Conservation (phyloP, 2,113 vertebrate genomes). For the Sciurus niger region DNA sequence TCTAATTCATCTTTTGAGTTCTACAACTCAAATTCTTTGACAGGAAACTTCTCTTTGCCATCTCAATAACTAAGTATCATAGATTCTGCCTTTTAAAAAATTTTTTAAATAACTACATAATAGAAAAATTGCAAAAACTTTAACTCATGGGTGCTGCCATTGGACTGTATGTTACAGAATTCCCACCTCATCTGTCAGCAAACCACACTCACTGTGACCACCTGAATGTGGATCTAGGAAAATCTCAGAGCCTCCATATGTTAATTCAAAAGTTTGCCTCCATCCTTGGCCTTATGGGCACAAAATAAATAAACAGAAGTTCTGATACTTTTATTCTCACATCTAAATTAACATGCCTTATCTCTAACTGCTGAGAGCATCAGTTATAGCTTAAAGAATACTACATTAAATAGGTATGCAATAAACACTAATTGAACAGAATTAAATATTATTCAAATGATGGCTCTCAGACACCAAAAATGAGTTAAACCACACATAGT, state of each 20-base stretch:
- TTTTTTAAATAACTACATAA: background rate
- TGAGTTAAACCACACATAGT: background rate
- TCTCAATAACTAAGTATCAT: constrained; percentile 21
- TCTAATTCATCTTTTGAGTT: constrained; percentile 30
- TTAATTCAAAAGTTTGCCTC: background rate
- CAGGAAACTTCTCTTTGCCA: background rate
- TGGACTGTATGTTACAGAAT: background rate
- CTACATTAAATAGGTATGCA: background rate
- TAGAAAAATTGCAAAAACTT: background rate
- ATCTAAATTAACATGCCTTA: background rate
- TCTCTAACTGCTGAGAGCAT: background rate
- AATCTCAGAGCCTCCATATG: background rate
- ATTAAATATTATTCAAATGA: constrained; percentile 37
- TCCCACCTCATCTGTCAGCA: background rate
- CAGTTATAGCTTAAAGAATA: background rate
- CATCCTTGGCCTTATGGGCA: background rate
- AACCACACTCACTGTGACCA: background rate
- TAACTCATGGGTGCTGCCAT: background rate
- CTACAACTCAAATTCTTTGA: background rate
- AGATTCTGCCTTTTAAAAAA: background rate
- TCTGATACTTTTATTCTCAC: constrained; percentile 37
- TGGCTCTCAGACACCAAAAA: constrained; percentile 34
- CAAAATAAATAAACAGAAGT: background rate
- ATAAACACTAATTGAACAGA: background rate
- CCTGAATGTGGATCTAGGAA: background rate